Conservation (phyloP, 2,797 vertebrate genomes). For the Peromyscus melanophrys region DNA sequence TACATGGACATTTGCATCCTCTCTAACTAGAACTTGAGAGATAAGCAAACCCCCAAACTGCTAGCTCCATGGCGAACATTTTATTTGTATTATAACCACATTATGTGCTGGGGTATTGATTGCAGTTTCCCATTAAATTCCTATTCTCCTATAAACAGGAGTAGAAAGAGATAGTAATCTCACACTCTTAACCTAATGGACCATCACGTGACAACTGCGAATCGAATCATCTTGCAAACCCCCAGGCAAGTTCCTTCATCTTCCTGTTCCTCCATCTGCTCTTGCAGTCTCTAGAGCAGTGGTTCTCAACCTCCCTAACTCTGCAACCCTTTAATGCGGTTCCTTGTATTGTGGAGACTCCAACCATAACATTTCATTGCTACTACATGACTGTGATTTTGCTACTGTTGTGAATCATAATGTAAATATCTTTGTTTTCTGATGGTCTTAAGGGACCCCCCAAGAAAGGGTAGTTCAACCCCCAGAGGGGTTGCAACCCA, state of each 20-base stretch:
- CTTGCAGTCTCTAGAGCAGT: neutral
- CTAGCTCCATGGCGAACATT: neutral
- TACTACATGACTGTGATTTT: neutral
- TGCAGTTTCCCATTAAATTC: slow-evolving; percentile 20
- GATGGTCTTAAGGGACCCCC: neutral
- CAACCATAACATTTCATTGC: neutral
- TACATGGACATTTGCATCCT: neutral
- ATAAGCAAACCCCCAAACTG: neutral
- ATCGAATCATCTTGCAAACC: neutral
- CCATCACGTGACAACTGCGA: neutral
- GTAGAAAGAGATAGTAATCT: slow-evolving; percentile 10
- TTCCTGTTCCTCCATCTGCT: slow-evolving; percentile 25
- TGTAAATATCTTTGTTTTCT: neutral
- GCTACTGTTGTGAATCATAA: neutral
- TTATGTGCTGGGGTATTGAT: neutral
- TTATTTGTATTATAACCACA: neutral
- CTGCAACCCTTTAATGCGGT: neutral
- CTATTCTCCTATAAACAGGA: neutral
- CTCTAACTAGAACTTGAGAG: slow-evolving; percentile 6
- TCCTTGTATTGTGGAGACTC: neutral
- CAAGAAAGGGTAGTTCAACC: neutral
- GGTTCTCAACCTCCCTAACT: neutral
- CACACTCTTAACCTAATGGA: neutral
- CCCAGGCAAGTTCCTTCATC: neutral
- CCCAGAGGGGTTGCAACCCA: neutral